Percentiles rank a stretch among this genome's conserved stretches.
Evolutionary conservation across 1,140 invertebrate species (phyloP).

Genomic region (Sarcophaga peregrina): DNA sequence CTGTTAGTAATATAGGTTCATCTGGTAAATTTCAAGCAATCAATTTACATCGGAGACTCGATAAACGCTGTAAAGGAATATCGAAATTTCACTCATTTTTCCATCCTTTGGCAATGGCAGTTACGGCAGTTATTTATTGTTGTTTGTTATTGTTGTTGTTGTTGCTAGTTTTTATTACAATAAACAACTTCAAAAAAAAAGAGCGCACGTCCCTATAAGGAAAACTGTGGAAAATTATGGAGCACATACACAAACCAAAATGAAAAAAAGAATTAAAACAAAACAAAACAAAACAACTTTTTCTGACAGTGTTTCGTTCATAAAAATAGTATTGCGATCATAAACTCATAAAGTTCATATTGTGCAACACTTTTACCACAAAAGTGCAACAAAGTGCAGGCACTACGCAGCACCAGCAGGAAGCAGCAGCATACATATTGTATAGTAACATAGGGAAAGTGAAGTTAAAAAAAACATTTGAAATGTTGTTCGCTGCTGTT

Average conservation of each 20-base stretch:
- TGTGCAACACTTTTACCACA: slow-evolving; percentile 24
- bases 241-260: background rate
- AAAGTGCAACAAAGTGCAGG: slow-evolving; percentile 24
- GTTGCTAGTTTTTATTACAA: background rate
- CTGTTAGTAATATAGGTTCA: too few relatives aligned
- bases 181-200: background rate
- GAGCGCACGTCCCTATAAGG: background rate
- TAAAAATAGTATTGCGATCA: slow-evolving; percentile 11
- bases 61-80: too few relatives aligned
- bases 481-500: too few relatives aligned
- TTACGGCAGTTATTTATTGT: background rate
- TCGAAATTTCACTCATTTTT: too few relatives aligned
- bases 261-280: background rate
- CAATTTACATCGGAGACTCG: too few relatives aligned
- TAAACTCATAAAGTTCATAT: slow-evolving; percentile 22
- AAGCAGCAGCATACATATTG: background rate
- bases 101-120: too few relatives aligned
- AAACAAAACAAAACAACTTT: background rate
- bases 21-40: too few relatives aligned
- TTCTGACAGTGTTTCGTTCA: background rate
- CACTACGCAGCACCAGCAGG: background rate
- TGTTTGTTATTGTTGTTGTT: background rate
- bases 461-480: too few relatives aligned
- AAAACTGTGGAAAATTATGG: background rate
- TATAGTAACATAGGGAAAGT: too few relatives aligned